Conservation (phyloP, 2,888 invertebrate genomes). For the Tipula vernalis region DNA sequence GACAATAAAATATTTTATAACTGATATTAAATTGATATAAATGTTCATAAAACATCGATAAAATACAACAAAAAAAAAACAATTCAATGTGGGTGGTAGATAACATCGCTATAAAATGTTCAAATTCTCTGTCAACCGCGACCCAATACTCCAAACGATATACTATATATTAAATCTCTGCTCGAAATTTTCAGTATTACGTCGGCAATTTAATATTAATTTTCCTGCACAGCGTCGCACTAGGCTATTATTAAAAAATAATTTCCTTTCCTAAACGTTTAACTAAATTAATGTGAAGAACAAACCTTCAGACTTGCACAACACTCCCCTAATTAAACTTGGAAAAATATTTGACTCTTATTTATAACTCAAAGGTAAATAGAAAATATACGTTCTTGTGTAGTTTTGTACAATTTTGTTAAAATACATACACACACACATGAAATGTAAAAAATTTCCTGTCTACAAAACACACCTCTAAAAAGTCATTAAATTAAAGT, state of each 20-base stretch:
- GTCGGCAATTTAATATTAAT: background rate
- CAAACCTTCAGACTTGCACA: background rate
- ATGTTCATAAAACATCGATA: background rate
- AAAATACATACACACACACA: background rate
- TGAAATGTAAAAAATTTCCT: background rate
- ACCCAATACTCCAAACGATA: no score
- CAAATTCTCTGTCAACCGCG: background rate
- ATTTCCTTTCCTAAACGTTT: background rate
- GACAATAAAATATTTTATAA: background rate
- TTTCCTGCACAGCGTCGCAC: background rate
- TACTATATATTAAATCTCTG: background rate
- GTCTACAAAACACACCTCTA: slow-evolving; percentile 4
- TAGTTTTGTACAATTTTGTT: background rate
- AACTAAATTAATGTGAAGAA: background rate
- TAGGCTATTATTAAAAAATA: background rate
- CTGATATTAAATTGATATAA: background rate
- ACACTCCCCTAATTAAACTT: background rate
- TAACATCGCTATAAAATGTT: background rate
- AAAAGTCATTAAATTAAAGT: background rate
- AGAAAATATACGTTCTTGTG: background rate
- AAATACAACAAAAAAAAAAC: no score
- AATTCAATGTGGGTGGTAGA: background rate
- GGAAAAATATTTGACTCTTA: background rate
- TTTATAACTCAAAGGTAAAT: background rate
- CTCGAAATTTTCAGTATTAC: background rate